phyloP scores from a whole-genome alignment of 2,797 vertebrate genomes.

The Gymnoscopelus microlampas region DNA sequence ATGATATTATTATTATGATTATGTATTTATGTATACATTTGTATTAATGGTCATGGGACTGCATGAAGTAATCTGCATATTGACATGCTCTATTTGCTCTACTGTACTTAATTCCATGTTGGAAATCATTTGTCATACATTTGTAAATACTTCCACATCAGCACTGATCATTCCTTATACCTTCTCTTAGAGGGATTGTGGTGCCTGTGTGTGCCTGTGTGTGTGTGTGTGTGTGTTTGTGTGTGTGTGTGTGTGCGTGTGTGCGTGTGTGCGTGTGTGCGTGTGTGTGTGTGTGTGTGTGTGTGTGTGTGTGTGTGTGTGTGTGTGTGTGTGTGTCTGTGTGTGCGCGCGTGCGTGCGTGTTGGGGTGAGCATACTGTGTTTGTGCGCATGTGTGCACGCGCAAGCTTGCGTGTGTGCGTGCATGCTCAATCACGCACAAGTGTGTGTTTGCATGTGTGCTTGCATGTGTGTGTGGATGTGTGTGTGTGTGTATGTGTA shows the following conservation, averaged over 20 bases:
- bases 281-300: conserved; percentile 29
- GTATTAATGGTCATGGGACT: too few species aligned
- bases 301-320: conserved; percentile 24
- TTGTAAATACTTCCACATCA: too few species aligned
- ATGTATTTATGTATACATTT: too few species aligned
- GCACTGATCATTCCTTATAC: too few species aligned
- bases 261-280: neutral
- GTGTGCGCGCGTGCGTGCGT: conserved; percentile 3
- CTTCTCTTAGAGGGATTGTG: too few species aligned
- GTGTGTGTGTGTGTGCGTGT: conserved; percentile 7
- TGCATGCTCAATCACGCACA: neutral
- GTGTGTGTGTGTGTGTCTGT: neutral
- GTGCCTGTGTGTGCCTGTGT: neutral
- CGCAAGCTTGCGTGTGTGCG: neutral
- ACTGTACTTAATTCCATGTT: too few species aligned
- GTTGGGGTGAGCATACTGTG: neutral
- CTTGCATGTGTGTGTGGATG: neutral
- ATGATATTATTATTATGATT: too few species aligned
- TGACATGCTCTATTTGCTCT: too few species aligned
- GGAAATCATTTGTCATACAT: too few species aligned
- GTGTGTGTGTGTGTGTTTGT: conserved; percentile 40
- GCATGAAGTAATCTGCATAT: too few species aligned
- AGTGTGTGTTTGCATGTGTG: neutral
- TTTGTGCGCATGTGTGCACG: conserved; percentile 6
- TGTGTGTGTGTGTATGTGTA: conserved; percentile 42